Evolutionary conservation across 2,888 invertebrate species (phyloP), one percentile per base, ranked within the genome.

Genomic region (Hoplodrina blanda): DNA sequence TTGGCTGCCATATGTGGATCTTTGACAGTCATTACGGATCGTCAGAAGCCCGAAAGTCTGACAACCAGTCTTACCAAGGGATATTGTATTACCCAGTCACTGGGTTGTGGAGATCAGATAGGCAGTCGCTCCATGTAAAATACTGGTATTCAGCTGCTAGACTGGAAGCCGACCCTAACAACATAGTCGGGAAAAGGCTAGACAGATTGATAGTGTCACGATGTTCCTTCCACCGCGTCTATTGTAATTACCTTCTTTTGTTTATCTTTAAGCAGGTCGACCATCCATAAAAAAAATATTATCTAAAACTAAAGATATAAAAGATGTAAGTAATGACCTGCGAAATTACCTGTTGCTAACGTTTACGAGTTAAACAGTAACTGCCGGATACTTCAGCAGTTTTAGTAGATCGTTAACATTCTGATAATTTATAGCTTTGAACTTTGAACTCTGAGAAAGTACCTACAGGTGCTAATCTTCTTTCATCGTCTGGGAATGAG

Each of bases 281-380:
- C n/a, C n/a, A 17, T 69, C 19, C 54, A 54, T 30, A 54, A 41
- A 41, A 55, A 50, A 37, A 20, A 20, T 53, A 41, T 49, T 11
- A 75, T 70, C 46, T 13, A 25, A 25, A 56, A 50, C 63, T 59
- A 33, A 44, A 71, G 20, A 50, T 62, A 76, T 50, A 61, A 61
- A 78, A 56, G 25, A 37, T 33, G 19, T 13, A 17, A 19, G 59
- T 67, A 60, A 76, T 68, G 55, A 63, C 49, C 62, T 62, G 60
- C 25, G 49, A 63, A 78, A 76, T 73, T 68, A 78, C 76, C 78
- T 69, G 76, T 73, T 78, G 61, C 78, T 64, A 52, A 66, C 76
- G 25, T 77, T 77, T 73, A 77, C 78, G 69, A 77, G 69, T 61
- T 73, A 4, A 64, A 61, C 78, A 61, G 55, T 73, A 62, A 76